A percentile compares a stretch with the other conserved stretches of the same genome.
phyloP scores from a whole-genome alignment of 2,797 vertebrate genomes.

The Sphaeramia orbicularis region DNA sequence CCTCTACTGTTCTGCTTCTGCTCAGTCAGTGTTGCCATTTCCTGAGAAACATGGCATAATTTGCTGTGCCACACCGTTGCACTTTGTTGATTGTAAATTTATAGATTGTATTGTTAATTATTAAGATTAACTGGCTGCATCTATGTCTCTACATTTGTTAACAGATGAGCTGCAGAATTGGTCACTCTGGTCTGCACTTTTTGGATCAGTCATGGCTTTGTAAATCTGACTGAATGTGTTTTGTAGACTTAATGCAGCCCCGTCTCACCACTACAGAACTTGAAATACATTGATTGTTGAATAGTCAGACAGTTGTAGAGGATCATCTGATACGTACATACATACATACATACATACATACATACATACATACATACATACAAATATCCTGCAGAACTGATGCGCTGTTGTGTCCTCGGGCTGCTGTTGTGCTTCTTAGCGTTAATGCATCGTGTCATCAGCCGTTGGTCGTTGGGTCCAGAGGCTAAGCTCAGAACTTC shows the following conservation, averaged over 20 bases:
- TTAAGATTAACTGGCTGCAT: no score
- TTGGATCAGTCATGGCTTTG: no score
- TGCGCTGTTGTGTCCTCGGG: background rate
- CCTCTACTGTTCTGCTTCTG: no score
- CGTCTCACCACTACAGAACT: background rate
- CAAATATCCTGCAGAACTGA: background rate
- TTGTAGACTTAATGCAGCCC: background rate
- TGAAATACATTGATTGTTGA: background rate
- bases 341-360: background rate
- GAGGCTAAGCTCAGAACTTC: conserved; percentile 1
- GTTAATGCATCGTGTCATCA: background rate
- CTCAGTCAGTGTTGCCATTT: no score
- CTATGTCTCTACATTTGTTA: no score
- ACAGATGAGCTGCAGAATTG: no score
- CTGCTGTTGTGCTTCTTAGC: background rate
- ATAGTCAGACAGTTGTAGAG: background rate
- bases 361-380: background rate
- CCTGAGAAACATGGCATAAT: no score
- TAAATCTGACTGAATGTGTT: background rate
- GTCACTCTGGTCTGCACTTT: no score
- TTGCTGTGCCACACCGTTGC: no score
- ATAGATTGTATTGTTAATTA: no score
- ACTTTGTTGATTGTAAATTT: no score
- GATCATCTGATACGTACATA: conserved; percentile 3
- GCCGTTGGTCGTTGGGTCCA: background rate